A percentile compares a stretch with the other conserved stretches of the same genome.
phyloP scores from a whole-genome alignment of 1,140 invertebrate genomes.

The Neodiprion fabricii region DNA sequence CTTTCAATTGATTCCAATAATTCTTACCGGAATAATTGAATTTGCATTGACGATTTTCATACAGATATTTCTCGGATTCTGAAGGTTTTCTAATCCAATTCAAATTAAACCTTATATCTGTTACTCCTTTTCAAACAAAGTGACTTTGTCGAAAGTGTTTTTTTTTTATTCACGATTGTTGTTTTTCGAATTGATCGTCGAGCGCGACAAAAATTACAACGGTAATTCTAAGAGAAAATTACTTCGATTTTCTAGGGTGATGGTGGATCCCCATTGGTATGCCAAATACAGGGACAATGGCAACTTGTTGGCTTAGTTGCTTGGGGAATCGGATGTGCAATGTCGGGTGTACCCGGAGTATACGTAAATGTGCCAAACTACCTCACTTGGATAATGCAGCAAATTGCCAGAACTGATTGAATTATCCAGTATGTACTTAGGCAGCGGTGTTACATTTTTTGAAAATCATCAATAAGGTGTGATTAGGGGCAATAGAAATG shows the following conservation, averaged over 20 bases:
- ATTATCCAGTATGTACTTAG: slow-evolving; percentile 11
- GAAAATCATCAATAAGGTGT: slow-evolving; percentile 6
- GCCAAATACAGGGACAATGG: slow-evolving; percentile 65
- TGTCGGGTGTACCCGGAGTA: slow-evolving; percentile 68
- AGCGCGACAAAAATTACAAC: background rate
- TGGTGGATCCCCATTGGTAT: slow-evolving; percentile 78
- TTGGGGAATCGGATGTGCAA: slow-evolving; percentile 78
- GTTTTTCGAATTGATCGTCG: too few species aligned
- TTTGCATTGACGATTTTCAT: too few species aligned
- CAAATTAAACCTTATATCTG: too few species aligned
- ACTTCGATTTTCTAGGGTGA: slow-evolving; percentile 67
- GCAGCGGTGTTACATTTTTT: slow-evolving; percentile 10
- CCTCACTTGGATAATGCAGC: slow-evolving; percentile 67
- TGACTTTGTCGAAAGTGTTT: too few species aligned
- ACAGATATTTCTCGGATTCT: too few species aligned
- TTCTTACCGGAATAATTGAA: too few species aligned
- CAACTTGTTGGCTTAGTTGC: slow-evolving; percentile 74
- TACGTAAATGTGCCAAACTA: slow-evolving; percentile 72
- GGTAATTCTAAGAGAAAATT: slow-evolving; percentile 1
- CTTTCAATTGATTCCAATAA: too few species aligned
- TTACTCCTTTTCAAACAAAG: too few species aligned
- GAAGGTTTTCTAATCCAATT: too few species aligned
- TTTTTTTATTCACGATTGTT: too few species aligned
- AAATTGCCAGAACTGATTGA: slow-evolving; percentile 22
- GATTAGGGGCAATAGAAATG: background rate